Conservation (phyloP, 2,888 invertebrate genomes). For the Oxytorus armatus region DNA sequence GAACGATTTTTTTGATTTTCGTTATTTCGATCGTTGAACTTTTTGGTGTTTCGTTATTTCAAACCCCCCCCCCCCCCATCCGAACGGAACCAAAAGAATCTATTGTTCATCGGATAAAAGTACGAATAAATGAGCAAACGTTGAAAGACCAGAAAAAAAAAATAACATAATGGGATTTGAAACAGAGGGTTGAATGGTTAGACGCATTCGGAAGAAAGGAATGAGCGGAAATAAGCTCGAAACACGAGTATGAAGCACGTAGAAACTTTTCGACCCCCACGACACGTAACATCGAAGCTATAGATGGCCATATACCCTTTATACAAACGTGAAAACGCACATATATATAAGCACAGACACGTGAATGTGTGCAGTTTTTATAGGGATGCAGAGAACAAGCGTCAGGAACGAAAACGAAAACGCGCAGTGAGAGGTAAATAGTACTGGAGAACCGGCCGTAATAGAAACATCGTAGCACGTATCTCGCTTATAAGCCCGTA, state of each 20-base stretch:
- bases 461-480: conserved; percentile 67
- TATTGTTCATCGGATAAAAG: too few relatives aligned
- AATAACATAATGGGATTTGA: neutral
- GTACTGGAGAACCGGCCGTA: conserved; percentile 34
- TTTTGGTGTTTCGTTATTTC: too few relatives aligned
- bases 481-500: conserved; percentile 51
- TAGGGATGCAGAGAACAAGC: neutral
- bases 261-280: conserved; percentile 34
- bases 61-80: too few relatives aligned
- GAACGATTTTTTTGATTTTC: too few relatives aligned
- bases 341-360: too few relatives aligned
- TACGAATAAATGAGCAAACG: neutral
- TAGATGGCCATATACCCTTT: too few relatives aligned
- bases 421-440: conserved; percentile 16
- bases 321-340: too few relatives aligned
- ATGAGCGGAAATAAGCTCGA: neutral
- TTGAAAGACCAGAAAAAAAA: too few relatives aligned
- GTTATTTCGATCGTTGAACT: too few relatives aligned
- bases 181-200: conserved; percentile 6
- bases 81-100: too few relatives aligned
- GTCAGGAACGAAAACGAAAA: conserved; percentile 28
- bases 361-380: conserved; percentile 9
- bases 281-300: too few relatives aligned
- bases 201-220: too few relatives aligned
- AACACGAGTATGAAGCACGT: conserved; percentile 52